Conservation (phyloP, 2,797 vertebrate species). For the Phaenicophaeus curvirostris region DNA sequence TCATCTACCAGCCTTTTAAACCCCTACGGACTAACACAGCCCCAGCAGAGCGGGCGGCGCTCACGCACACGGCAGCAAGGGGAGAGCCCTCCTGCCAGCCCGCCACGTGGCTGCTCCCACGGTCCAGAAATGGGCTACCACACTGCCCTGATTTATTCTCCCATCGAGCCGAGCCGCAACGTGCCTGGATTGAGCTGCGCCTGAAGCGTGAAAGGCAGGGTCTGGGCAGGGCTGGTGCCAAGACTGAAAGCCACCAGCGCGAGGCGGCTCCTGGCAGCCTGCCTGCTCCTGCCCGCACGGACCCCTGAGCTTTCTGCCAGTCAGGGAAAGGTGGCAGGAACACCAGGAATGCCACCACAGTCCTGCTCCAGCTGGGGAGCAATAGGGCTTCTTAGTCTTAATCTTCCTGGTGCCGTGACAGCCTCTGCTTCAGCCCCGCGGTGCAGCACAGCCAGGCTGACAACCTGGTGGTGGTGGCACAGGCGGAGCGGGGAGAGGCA, state of each 20-base stretch:
- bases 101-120: neutral
- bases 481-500: neutral
- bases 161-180: neutral
- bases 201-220: neutral
- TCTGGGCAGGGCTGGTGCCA: neutral
- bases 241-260: neutral
- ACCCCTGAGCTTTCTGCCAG: neutral
- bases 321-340: neutral
- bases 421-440: accelerated
- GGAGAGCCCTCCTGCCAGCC: neutral
- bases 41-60: accelerated
- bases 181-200: neutral
- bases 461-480: neutral
- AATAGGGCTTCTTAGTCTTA: neutral
- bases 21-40: neutral
- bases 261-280: neutral
- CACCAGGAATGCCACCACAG: accelerated
- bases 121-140: neutral
- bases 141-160: neutral
- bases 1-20: no score
- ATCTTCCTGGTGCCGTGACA: accelerated
- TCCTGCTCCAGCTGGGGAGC: neutral
- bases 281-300: neutral
- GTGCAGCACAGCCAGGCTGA: neutral
- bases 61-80: neutral